Evolutionary conservation across 2,113 vertebrate genomes (phyloP), one percentile per base, ranked within the genome.

Genomic region (Isurus oxyrinchus): DNA sequence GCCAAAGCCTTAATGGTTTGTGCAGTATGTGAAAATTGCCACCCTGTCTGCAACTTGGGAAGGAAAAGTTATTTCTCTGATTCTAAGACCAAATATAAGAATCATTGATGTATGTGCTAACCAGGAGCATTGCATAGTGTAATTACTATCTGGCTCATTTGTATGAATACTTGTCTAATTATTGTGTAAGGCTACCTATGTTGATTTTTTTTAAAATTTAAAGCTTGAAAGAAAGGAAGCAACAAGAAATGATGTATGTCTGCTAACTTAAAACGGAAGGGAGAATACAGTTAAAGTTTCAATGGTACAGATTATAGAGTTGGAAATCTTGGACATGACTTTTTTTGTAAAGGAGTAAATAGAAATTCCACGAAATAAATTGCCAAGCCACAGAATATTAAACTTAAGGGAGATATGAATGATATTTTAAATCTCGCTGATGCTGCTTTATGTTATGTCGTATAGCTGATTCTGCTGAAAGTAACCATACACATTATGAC

Each of bases 1-100:
- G 88, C 53, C 88, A 61, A 91, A 72, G 13, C 27, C 13, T 16
- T 16, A 55, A 72, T 49, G 53, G 21, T 69, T 59, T 95, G 13
- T 16, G 35, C 66, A 72, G 40, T 72, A 55, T 95, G 31, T 95
- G 94, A 95, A 69, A 95, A 16, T 95, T 76, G 44, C 67, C 94
- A 72, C 14, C 31, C 27, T 91, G 53, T 31, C 10, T 91, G 55
- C 40, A 21, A 44, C 1, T 44, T 61, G 90, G 31, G 67, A 55
- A 25, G 40, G 94, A 25, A 53, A 72, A 72, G 44, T 31, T 49
- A 31, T 76, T 55, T 72, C 19, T 94, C 31, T n/a, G 59, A 66
- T 67, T 95, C 44, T 44, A 35, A 72, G 35, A 72, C 16, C 55
- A 40, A 1, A 55, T 90, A 10, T 76, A 35, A 44, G 67, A 55